Evolutionary conservation across 2,113 vertebrate species (phyloP).

Genomic region (Alosa alosa): DNA sequence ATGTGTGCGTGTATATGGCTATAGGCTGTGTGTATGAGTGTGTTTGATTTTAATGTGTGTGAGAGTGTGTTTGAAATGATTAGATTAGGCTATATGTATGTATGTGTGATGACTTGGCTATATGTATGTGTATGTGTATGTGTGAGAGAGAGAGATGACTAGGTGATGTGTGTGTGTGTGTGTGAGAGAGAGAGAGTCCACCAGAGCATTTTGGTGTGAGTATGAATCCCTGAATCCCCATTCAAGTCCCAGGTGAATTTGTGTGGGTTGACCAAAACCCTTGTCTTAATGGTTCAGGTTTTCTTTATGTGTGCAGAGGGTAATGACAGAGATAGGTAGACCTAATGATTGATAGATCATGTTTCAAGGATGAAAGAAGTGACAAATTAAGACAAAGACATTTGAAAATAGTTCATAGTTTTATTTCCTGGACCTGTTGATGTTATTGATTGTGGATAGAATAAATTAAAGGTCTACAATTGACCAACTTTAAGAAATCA

Average conservation of each 20-base stretch:
- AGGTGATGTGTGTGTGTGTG: too few species aligned
- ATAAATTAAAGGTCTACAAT: background rate
- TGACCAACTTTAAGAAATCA: background rate
- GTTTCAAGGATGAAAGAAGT: background rate
- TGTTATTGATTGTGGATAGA: slow-evolving; percentile 4
- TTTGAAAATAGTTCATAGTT: slow-evolving; percentile 15
- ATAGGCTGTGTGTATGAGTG: too few species aligned
- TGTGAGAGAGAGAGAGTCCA: too few species aligned
- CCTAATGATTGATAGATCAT: background rate
- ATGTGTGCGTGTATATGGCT: too few species aligned
- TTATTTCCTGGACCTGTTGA: slow-evolving; percentile 17
- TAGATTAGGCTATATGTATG: too few species aligned
- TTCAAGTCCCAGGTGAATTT: background rate
- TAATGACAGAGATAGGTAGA: background rate
- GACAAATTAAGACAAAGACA: background rate
- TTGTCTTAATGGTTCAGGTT: background rate
- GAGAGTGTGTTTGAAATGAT: too few species aligned
- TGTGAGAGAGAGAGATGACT: too few species aligned
- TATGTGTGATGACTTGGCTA: too few species aligned
- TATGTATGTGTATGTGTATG: too few species aligned
- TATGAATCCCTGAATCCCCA: background rate
- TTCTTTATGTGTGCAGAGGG: background rate
- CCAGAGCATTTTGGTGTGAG: too few species aligned
- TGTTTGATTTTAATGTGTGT: too few species aligned
- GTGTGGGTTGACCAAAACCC: background rate